A percentile compares a stretch with the other conserved stretches of the same genome.
phyloP scores from a whole-genome alignment of 2,888 invertebrate species.

The Rhimphoctona megacephalus region DNA sequence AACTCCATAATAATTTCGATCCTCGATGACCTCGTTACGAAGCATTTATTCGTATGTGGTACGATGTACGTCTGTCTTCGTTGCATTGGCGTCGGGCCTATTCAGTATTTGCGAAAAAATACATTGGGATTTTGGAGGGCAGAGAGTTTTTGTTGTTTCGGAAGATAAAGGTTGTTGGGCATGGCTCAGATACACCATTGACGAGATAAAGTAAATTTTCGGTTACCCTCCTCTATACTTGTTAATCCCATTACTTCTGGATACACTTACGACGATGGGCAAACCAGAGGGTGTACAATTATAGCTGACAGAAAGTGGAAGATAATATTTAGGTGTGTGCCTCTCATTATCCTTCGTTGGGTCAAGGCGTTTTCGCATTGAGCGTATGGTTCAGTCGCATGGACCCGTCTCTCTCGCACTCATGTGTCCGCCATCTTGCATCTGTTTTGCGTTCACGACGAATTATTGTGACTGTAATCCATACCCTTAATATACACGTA shows the following conservation, averaged over 20 bases:
- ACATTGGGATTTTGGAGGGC: background rate
- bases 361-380: background rate
- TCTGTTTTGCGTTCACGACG: no score
- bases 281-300: background rate
- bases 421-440: no score
- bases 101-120: background rate
- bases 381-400: no score
- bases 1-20: conserved; percentile 7
- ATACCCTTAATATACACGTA: background rate
- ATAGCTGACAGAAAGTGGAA: background rate
- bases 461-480: no score
- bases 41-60: conserved; percentile 1
- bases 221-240: background rate
- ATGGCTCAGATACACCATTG: background rate
- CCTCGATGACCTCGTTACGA: conserved; percentile 13
- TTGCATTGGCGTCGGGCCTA: background rate
- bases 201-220: background rate
- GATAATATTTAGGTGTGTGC: background rate
- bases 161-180: background rate
- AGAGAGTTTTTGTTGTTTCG: background rate
- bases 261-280: background rate
- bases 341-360: background rate
- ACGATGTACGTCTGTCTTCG: background rate
- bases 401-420: no score
- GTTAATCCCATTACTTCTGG: background rate